phyloP scores from a whole-genome alignment of 2,888 invertebrate species.

The Chalcis sispes region DNA sequence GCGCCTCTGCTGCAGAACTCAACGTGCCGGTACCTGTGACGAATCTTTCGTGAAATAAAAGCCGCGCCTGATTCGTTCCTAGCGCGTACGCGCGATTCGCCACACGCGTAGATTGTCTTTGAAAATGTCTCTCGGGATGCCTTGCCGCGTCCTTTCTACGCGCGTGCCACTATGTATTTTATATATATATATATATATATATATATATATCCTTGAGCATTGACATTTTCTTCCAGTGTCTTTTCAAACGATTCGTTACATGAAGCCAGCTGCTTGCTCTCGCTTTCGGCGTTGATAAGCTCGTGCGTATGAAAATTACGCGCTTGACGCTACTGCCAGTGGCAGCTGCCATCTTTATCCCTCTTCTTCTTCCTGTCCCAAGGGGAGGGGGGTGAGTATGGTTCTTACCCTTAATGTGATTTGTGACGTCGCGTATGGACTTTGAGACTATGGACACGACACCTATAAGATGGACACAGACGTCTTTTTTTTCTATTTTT shows the following conservation, averaged over 20 bases:
- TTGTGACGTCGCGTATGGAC: too few relatives aligned
- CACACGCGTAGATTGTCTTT: too few relatives aligned
- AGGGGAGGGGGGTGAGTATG: too few relatives aligned
- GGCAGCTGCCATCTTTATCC: conserved; percentile 15
- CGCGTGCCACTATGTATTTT: not conserved
- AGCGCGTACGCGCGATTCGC: conserved; percentile 8
- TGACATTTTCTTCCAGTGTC: too few relatives aligned
- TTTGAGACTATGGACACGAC: too few relatives aligned
- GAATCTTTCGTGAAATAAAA: conserved; percentile 47
- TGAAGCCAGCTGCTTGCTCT: conserved; percentile 25
- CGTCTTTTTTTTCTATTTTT: conserved; percentile 32
- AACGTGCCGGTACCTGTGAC: conserved; percentile 45
- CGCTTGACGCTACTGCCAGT: conserved; percentile 8
- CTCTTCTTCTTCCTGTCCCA: not conserved
- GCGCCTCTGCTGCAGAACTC: not conserved
- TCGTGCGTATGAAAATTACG: conserved; percentile 31
- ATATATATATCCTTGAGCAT: not conserved
- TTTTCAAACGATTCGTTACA: too few relatives aligned
- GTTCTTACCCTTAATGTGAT: too few relatives aligned
- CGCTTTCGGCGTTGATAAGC: conserved; percentile 46
- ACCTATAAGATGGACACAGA: conserved; percentile 16
- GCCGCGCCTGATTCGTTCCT: conserved; percentile 11
- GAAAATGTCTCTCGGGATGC: not conserved
- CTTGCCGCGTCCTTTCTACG: not conserved
- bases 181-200: not conserved